phyloP scores from a whole-genome alignment of 2,113 vertebrate genomes.

The Ranitomeya imitator region DNA sequence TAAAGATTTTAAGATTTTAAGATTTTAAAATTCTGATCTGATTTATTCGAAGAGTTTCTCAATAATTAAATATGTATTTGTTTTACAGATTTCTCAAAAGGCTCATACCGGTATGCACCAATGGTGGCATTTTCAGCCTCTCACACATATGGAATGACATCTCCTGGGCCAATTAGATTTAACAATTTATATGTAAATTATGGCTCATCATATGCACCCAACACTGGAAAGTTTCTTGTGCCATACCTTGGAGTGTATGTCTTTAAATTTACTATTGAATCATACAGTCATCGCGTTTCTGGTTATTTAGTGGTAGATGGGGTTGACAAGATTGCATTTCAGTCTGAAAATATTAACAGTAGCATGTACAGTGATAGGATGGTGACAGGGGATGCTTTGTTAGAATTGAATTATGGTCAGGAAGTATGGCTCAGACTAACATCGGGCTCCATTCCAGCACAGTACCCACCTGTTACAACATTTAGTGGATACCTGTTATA shows the following conservation, averaged over 20 bases:
- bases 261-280: slow-evolving; percentile 79
- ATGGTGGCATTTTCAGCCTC: slow-evolving; percentile 81
- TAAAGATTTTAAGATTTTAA: too few relatives aligned
- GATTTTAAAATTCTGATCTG: too few relatives aligned
- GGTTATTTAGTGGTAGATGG: slow-evolving; percentile 79
- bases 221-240: slow-evolving; percentile 76
- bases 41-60: neutral
- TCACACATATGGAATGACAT: slow-evolving; percentile 75
- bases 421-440: slow-evolving; percentile 78
- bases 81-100: slow-evolving; percentile 78
- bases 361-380: slow-evolving; percentile 67
- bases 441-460: slow-evolving; percentile 73
- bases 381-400: slow-evolving; percentile 76
- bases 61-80: neutral
- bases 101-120: slow-evolving; percentile 79
- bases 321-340: slow-evolving; percentile 77
- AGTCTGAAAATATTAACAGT: slow-evolving; percentile 70
- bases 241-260: slow-evolving; percentile 80
- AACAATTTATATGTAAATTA: slow-evolving; percentile 80
- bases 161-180: slow-evolving; percentile 77
- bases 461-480: slow-evolving; percentile 76
- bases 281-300: slow-evolving; percentile 71
- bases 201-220: slow-evolving; percentile 74
- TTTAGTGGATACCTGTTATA: slow-evolving; percentile 81
- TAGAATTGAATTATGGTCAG: slow-evolving; percentile 81